Evolutionary conservation across 2,113 vertebrate genomes (phyloP), one percentile per base, ranked within the genome.

Genomic region (Alaudala cheleensis): DNA sequence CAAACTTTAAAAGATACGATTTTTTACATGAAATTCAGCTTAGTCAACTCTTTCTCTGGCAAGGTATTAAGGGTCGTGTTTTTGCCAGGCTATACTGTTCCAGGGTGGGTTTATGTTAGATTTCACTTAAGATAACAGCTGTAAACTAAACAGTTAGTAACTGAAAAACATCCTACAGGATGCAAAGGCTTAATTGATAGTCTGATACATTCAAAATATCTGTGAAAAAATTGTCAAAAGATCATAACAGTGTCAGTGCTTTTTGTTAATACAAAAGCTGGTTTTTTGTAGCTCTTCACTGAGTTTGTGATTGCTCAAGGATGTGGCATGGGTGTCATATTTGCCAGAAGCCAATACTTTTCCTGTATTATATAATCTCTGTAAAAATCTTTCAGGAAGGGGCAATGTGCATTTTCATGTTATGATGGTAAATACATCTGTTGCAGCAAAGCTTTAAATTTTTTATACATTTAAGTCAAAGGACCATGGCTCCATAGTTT

Each of bases 211-310:
- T 53, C 57, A 39, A 86, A 79, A 73, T 37, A 65, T 12, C 45
- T 57, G 33, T 69, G n/a, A 61, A 76, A 83, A 73, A 25, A 8
- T 8, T 77, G 24, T 5, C 34, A 33, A 47, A 47, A 82, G 5
- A 39, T 76, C 1, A 0, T 51, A 74, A 28, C 34, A 72, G 3
- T 39, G 5, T 44, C 26, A 62, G 5, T 60, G 3, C 0, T 9
- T 65, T 86, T 87, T 47, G 20, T 81, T 78, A 62, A 40, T 69
- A 33, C 19, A 17, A 44, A 61, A 25, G 16, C 4, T 24, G 37
- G 4, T 0, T 23, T 40, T 58, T 82, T 34, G 9, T 56, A 20
- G 31, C 20, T 71, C 8, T 76, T 91, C 53, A 22, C 4, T 13
- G 14, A 73, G 2, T 65, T 45, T 3, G 2, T 47, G 24, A 33